Percentiles rank a stretch among this genome's conserved stretches.
phyloP scores from a whole-genome alignment of 2,888 invertebrate species.

The Lordiphosa fenestrarum region DNA sequence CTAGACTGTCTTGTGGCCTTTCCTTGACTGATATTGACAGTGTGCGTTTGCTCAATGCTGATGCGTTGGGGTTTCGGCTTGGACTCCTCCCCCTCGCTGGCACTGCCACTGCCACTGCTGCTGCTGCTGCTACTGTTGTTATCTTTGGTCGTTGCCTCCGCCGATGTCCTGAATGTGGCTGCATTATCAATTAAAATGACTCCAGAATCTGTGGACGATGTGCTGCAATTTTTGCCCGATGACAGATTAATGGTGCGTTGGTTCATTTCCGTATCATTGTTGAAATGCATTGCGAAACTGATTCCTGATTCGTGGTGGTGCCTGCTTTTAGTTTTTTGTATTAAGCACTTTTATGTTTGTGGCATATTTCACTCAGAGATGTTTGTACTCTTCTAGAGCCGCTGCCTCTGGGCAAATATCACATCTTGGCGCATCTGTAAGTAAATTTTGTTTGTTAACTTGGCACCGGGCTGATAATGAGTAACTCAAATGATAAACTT shows the following conservation, averaged over 20 bases:
- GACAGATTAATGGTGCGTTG: slow-evolving; percentile 46
- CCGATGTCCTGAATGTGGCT: slow-evolving; percentile 37
- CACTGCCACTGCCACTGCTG: slow-evolving; percentile 5
- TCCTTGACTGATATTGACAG: slow-evolving; percentile 41
- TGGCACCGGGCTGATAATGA: slow-evolving; percentile 12
- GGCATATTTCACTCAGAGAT: slow-evolving; percentile 6
- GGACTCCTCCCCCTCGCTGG: slow-evolving; percentile 5
- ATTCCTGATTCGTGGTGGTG: not conserved
- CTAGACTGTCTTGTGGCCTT: not conserved
- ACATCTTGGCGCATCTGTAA: slow-evolving; percentile 51
- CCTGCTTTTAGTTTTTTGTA: slow-evolving; percentile 9
- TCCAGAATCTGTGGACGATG: slow-evolving; percentile 78
- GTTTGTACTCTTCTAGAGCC: slow-evolving; percentile 10
- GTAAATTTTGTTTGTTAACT: slow-evolving; percentile 29
- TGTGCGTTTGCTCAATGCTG: slow-evolving; percentile 61
- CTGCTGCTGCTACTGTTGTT: slow-evolving; percentile 1
- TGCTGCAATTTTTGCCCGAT: slow-evolving; percentile 65
- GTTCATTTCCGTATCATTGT: slow-evolving; percentile 59
- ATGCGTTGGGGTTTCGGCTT: slow-evolving; percentile 35
- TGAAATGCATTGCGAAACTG: slow-evolving; percentile 58
- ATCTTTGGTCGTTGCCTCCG: slow-evolving; percentile 43
- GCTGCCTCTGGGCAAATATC: slow-evolving; percentile 43
- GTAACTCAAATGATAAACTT: slow-evolving; percentile 10
- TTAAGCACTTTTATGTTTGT: slow-evolving; percentile 23
- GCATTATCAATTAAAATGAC: slow-evolving; percentile 73